A percentile compares a stretch with the other conserved stretches of the same genome.
Conservation (phyloP, 2,797 vertebrate genomes). For the Aselliscus stoliczkanus region DNA sequence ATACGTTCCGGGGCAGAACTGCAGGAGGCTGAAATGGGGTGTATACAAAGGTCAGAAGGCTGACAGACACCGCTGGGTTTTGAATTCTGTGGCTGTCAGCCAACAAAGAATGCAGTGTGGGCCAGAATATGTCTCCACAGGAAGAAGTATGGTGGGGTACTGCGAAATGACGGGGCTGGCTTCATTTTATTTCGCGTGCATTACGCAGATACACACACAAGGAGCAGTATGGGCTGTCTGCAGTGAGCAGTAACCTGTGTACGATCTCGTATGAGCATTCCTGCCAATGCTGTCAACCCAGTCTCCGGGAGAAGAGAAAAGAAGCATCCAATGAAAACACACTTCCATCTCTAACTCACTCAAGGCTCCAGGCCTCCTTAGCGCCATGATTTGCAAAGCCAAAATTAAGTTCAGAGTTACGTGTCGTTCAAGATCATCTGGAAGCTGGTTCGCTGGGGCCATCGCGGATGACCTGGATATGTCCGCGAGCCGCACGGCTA, state of each 20-base stretch:
- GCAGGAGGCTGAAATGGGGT: background rate
- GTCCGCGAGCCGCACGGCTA: slow-evolving; percentile 7
- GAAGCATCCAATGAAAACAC: background rate
- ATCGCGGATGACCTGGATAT: background rate
- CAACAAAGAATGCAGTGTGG: background rate
- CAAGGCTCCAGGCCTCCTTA: background rate
- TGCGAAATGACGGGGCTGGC: background rate
- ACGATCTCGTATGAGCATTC: background rate
- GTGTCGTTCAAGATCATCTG: background rate
- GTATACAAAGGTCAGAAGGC: background rate
- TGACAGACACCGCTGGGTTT: background rate
- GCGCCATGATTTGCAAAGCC: background rate
- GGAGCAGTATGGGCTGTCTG: background rate
- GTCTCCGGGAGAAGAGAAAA: background rate
- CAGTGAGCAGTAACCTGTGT: background rate
- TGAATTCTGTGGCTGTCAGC: slow-evolving; percentile 28
- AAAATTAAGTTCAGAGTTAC: background rate
- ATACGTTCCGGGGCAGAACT: background rate
- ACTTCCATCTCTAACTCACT: background rate
- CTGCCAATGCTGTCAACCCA: background rate
- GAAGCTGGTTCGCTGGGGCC: background rate
- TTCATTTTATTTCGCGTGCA: background rate
- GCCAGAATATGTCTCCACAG: slow-evolving; percentile 23
- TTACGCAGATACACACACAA: background rate
- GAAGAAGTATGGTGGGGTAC: background rate